Evolutionary conservation across 2,797 vertebrate species (phyloP), one percentile per base, ranked within the genome.

Genomic region (Pteronotus mesoamericanus): DNA sequence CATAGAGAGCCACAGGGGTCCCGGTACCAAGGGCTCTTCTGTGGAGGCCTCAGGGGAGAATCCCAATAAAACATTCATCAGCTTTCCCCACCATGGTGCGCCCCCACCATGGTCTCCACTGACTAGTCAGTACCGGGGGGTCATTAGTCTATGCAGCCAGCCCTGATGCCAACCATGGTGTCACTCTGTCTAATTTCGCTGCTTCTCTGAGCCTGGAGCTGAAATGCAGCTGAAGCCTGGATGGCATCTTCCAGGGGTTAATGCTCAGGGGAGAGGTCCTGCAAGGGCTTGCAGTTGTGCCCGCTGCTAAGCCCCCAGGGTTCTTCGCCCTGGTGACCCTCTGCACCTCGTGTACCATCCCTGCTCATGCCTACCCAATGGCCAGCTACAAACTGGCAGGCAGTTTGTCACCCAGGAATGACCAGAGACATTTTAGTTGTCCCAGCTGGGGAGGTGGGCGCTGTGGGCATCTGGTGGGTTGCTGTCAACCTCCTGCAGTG

Each of bases 401-500:
- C 53, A 72, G 4, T 51, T 24, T 39, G 42, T 42, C 75, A 72
- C 21, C 7, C 29, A 34, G 37, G 24, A 69, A 5, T 9, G 4
- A 79, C 57, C n/a, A 7, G 94, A 51, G 32, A 85, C 16, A 48
- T 16, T 59, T 64, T 14, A 3, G 10, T 55, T 64, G 11, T 78
- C 69, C 18, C 26, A 21, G 0, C 24, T 14, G 4, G 10, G 34
- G 32, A 32, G 2, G 3, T 6, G 44, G 29, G 4, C 37, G 14
- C 32, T 32, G 9, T 46, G 34, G 37, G 64, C 51, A 39, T 57
- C n/a, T 0, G 0, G 10, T 11, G 22, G 74, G 37, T 1, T 9
- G 15, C 22, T 16, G 9, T 26, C 8, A 18, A 15, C 8, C 5
- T 14, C 14, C 29, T 4, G 0, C 6, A 4, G 0, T 3, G 44